Conservation (phyloP, 35 echinoderm and acorn worm genomes). For the Holothuria glaberrima region DNA sequence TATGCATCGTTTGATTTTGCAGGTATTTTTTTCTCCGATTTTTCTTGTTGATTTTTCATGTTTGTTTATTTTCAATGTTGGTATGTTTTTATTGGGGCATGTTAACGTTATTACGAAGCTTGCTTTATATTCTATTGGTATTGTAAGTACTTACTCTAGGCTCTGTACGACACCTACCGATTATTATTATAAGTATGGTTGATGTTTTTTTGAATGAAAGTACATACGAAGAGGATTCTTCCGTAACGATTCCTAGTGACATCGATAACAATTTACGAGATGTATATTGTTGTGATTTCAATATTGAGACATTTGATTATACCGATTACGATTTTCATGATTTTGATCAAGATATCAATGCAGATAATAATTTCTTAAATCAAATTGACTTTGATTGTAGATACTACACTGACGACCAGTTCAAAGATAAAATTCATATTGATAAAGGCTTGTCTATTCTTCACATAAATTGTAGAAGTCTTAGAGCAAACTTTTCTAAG, state of each 20-base stretch:
- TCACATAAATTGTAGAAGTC: constrained; percentile 20
- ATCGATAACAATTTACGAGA: background rate
- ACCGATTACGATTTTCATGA: constrained; percentile 23
- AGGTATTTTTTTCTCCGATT: background rate
- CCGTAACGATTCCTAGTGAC: background rate
- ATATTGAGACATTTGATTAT: constrained; percentile 11
- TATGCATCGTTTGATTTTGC: background rate
- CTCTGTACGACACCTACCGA: background rate
- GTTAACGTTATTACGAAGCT: background rate
- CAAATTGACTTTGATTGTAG: background rate
- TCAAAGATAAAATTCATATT: background rate
- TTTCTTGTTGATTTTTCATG: background rate
- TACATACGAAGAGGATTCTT: background rate
- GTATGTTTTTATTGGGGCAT: background rate
- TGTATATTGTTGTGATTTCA: constrained; percentile 25
- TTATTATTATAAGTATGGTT: background rate
- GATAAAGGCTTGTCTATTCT: constrained; percentile 2
- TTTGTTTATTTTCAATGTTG: background rate
- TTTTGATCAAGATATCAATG: constrained; percentile 1
- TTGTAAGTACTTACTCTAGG: background rate
- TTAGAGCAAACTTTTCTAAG: background rate
- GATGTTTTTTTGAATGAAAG: background rate
- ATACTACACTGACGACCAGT: constrained; percentile 10
- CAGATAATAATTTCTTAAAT: constrained; percentile 7
- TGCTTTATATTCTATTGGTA: background rate